These are phyloP conservation scores for Harmothoe impar DNA, from an alignment of 2,888 invertebrate genomes.

Conservation along the genomic window DNA sequence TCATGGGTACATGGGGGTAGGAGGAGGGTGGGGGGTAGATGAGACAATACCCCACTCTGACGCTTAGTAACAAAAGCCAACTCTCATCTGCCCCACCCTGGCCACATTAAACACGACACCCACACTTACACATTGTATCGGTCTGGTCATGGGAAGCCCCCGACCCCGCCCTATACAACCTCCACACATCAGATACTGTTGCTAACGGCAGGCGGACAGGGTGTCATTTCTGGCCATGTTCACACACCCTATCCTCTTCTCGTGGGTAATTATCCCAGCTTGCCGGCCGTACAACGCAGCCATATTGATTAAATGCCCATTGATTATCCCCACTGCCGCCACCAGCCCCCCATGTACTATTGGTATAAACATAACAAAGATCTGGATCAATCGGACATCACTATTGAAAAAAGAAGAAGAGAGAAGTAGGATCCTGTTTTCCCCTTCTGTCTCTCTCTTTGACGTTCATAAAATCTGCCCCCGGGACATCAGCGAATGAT, in stretches of 20 bases:
- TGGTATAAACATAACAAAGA: background rate
- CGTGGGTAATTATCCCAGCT: background rate
- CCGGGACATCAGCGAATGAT: background rate
- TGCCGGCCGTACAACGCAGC: background rate
- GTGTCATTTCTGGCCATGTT: background rate
- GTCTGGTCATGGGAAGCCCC: background rate
- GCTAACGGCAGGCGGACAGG: conserved; percentile 16
- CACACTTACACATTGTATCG: background rate
- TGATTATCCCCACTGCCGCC: background rate
- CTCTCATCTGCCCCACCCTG: background rate
- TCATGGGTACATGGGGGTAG: too few species aligned
- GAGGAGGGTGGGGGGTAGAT: too few species aligned
- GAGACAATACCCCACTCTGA: background rate
- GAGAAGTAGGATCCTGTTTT: background rate
- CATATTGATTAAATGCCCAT: background rate
- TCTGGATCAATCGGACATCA: conserved; percentile 2
- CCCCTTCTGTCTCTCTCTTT: background rate
- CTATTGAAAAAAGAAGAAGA: background rate
- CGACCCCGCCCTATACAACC: too few species aligned
- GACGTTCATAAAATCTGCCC: background rate
- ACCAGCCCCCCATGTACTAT: background rate
- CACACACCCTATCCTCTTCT: conserved; percentile 8
- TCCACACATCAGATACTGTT: background rate
- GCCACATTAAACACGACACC: background rate
- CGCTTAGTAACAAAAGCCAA: conserved; percentile 27